Conservation (phyloP, 2,888 invertebrate genomes). For the Brenthis ino region DNA sequence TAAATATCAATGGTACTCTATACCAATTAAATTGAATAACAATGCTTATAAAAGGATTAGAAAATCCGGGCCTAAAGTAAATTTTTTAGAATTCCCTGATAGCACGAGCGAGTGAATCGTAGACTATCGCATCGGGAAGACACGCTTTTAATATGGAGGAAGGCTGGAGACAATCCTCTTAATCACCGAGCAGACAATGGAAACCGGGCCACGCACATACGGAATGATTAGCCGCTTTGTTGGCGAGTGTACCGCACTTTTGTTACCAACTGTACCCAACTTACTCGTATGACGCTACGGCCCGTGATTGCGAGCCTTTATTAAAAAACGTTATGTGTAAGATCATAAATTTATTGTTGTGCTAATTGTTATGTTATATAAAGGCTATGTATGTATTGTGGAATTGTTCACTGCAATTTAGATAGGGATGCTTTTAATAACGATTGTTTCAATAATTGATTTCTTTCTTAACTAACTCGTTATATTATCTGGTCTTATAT, state of each 20-base stretch:
- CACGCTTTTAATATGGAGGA: constrained; percentile 78
- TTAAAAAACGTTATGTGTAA: constrained; percentile 51
- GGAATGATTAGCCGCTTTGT: constrained; percentile 69
- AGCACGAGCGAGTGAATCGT: constrained; percentile 47
- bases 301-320: constrained; percentile 51
- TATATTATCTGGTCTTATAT: no score
- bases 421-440: neutral
- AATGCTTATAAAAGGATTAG: neutral
- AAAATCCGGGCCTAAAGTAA: neutral
- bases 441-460: neutral
- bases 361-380: constrained; percentile 30
- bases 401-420: neutral
- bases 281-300: constrained; percentile 50
- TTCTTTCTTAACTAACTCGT: no score
- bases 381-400: neutral
- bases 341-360: constrained; percentile 44
- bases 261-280: constrained; percentile 59
- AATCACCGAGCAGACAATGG: constrained; percentile 79
- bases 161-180: constrained; percentile 81
- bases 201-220: constrained; percentile 79
- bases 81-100: constrained; percentile 28
- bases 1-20: no score
- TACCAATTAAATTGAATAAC: neutral
- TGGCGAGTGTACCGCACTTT: constrained; percentile 65
- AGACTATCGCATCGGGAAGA: constrained; percentile 61